These are phyloP conservation scores for Crocidura indochinensis DNA, from an alignment of 2,797 vertebrate genomes.

Conservation along the genomic window DNA sequence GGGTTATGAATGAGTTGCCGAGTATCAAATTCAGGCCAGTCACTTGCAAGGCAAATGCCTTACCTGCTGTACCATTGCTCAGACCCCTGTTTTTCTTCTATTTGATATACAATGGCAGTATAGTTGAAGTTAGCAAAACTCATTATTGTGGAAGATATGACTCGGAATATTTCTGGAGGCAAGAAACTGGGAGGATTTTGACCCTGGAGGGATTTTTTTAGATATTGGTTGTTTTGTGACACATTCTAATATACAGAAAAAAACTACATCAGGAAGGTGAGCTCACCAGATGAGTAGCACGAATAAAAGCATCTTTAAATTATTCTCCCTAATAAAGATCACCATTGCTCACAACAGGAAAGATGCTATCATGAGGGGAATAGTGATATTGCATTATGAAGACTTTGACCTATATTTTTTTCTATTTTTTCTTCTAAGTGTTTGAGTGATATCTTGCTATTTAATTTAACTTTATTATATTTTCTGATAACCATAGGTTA, in stretches of 20 bases:
- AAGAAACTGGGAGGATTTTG: neutral
- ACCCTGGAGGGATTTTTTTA: neutral
- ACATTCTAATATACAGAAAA: neutral
- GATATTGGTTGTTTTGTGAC: neutral
- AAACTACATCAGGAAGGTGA: neutral
- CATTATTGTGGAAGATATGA: neutral
- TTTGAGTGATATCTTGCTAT: neutral
- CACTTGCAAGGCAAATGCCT: too few species aligned
- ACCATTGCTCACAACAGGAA: neutral
- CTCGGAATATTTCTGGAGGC: neutral
- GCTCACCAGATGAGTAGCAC: neutral
- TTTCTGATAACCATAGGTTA: neutral
- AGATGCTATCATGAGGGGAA: neutral
- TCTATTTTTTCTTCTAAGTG: neutral
- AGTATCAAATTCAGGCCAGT: too few species aligned
- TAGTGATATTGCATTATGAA: neutral
- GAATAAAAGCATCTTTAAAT: neutral
- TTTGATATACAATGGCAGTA: neutral
- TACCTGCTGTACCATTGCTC: too few species aligned
- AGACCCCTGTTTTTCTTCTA: neutral
- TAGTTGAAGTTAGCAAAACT: slow-evolving; percentile 4
- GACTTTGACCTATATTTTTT: neutral
- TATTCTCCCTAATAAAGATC: neutral
- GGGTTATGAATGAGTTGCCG: too few species aligned
- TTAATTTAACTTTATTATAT: neutral